These are phyloP conservation scores for Lymantria monacha DNA, from an alignment of 2,888 invertebrate genomes.

Conservation along the genomic window DNA sequence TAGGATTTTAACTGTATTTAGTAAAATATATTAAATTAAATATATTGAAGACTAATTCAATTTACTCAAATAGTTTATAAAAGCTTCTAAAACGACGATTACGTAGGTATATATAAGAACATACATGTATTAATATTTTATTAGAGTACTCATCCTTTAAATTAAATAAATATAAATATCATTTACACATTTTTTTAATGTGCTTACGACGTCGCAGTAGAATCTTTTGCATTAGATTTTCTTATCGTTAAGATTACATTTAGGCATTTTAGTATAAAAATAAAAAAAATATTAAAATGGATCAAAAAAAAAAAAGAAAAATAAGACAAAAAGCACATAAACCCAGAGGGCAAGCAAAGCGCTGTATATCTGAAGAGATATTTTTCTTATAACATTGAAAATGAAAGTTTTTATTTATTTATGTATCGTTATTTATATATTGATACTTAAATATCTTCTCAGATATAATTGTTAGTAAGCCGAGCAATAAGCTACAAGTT, in stretches of 20 bases:
- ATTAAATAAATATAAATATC: conserved; percentile 1
- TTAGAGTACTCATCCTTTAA: not conserved
- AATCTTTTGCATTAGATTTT: conserved; percentile 49
- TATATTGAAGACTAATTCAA: not conserved
- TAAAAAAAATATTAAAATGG: conserved; percentile 29
- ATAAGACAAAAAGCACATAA: not conserved
- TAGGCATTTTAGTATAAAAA: conserved; percentile 33
- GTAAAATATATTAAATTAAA: no score
- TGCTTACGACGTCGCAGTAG: conserved; percentile 55
- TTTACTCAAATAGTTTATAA: conserved; percentile 21
- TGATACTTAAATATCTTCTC: conserved; percentile 40
- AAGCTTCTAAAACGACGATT: conserved; percentile 53
- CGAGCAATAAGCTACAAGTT: conserved; percentile 50
- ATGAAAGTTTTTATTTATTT: not conserved
- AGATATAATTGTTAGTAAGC: conserved; percentile 44
- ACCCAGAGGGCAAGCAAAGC: conserved; percentile 19
- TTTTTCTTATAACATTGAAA: conserved; percentile 8
- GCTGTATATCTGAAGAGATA: conserved; percentile 37
- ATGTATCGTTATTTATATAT: not conserved
- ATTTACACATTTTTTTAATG: conserved; percentile 1
- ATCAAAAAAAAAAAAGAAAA: conserved; percentile 22
- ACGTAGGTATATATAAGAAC: not conserved
- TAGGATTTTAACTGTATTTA: no score
- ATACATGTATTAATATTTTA: not conserved
- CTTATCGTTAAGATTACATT: conserved; percentile 17